Evolutionary conservation across 2,113 vertebrate genomes (phyloP).

Genomic region (Gallinago jamesoni): DNA sequence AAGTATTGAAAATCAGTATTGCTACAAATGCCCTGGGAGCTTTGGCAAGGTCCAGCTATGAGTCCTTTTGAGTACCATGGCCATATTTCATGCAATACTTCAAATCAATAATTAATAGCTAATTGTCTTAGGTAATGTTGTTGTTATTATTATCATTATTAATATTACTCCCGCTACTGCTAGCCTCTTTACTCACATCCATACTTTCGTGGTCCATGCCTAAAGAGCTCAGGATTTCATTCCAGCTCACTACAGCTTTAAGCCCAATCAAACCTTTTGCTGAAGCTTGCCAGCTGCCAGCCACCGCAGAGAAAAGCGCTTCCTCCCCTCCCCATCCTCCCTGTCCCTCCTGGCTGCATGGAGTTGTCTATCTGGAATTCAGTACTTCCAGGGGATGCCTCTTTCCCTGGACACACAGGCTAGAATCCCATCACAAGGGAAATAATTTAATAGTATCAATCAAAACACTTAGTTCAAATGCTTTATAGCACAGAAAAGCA

Average conservation of each 20-base stretch:
- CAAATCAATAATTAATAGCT: not conserved
- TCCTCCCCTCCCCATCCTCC: not conserved
- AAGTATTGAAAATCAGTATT: not conserved
- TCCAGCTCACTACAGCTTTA: not conserved
- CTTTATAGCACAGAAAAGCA: not conserved
- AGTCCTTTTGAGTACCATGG: not conserved
- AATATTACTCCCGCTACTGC: too few species aligned
- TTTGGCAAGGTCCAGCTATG: not conserved
- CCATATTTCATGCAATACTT: not conserved
- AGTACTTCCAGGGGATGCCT: not conserved
- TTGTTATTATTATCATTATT: not conserved
- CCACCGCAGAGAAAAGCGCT: not conserved
- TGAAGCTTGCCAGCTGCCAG: not conserved
- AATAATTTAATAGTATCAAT: not conserved
- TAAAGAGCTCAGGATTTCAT: not conserved
- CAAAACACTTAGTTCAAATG: not conserved
- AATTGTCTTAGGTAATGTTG: not conserved
- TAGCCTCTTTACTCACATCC: not conserved
- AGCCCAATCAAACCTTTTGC: not conserved
- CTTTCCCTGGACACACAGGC: not conserved
- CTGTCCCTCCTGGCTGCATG: fast-evolving
- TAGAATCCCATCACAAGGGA: not conserved
- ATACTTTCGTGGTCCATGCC: not conserved
- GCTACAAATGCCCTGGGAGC: not conserved
- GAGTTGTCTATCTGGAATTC: not conserved